These are phyloP conservation scores for Caenorhabditis sp. DNA, from an alignment of 2,888 invertebrate genomes.

Conservation along the genomic window DNA sequence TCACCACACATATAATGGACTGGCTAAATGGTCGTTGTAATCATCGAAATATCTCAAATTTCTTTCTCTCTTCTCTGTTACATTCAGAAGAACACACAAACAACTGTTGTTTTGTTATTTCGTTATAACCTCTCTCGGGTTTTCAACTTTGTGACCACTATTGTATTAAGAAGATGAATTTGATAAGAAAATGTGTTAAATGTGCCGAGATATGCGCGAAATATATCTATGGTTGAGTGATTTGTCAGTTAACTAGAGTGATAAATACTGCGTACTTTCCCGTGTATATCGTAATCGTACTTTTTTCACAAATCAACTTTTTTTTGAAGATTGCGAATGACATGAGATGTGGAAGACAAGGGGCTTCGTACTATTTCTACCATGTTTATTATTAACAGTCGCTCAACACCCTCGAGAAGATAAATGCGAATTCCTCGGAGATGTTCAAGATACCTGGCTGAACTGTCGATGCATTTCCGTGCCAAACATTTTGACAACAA, in stretches of 20 bases:
- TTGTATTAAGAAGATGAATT: background rate
- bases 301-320: no score
- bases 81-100: slow-evolving; percentile 12
- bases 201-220: slow-evolving; percentile 12
- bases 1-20: background rate
- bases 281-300: no score
- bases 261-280: background rate
- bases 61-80: slow-evolving; percentile 8
- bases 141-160: slow-evolving; percentile 8
- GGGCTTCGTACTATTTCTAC: background rate
- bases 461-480: slow-evolving; percentile 50
- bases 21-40: slow-evolving; percentile 9
- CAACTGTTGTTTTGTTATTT: slow-evolving; percentile 33
- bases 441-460: slow-evolving; percentile 38
- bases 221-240: background rate
- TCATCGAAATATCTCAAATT: slow-evolving; percentile 15
- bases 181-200: slow-evolving; percentile 35
- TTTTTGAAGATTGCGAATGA: background rate
- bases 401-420: slow-evolving; percentile 9
- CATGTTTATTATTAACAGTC: background rate
- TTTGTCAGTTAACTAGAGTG: background rate
- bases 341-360: background rate
- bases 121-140: slow-evolving; percentile 19
- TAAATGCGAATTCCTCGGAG: slow-evolving; percentile 16
- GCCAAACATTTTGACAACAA: slow-evolving; percentile 17